Base-by-base conservation (phyloP, 2,888 invertebrate species). In the Nomada ferruginata region DNA sequence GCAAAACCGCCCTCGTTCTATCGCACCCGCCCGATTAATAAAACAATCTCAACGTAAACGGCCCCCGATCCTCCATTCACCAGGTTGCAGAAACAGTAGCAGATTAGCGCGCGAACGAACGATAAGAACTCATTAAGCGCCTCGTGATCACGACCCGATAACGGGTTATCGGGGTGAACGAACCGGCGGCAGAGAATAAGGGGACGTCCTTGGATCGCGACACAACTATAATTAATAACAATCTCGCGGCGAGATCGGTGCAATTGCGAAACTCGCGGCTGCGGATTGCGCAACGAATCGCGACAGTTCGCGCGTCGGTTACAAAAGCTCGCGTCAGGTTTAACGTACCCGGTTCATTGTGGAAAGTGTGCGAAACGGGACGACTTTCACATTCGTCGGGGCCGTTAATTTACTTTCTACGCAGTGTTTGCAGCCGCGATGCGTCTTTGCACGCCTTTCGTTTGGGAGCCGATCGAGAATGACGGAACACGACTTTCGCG, bases 381-480 rank as follows among this genome's bases (percentile, higher is more conserved):
- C 83, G 82, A 87, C 89, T 89, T 90, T 90, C 90, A 89, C 90
- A 80, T 84, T 87, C 86, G 84, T 72, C 82, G 85, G 69, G 79
- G 72, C 76, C 74, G 80, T 74, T 85, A 87, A 87, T 90, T 90
- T 89, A 89, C 91, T 91, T 91, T 91, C 90, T 89, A 90, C 80
- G 63, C 7, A 63, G 69, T 2, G n/a, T n/a, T 71, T 76, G 76
- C 76, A 74, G 42, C 9, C 44, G 50, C 42, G 47, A 55, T 50
- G 47, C 36, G 18, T 47, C 47, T 50, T n/a, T 20, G 9, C 23
- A 13, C 13, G 20, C n/a, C 18, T 44, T 74, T 69, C 44, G 69
- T 44, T 23, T 10, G 3, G 3, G 11, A 7, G 11, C 20, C 36
- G 29, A 18, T 36, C 55, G 23, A 23, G 29, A 57, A 50, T 20